Base-by-base conservation (phyloP, 2,797 vertebrate species). In the Poeciliopsis turneri region DNA sequence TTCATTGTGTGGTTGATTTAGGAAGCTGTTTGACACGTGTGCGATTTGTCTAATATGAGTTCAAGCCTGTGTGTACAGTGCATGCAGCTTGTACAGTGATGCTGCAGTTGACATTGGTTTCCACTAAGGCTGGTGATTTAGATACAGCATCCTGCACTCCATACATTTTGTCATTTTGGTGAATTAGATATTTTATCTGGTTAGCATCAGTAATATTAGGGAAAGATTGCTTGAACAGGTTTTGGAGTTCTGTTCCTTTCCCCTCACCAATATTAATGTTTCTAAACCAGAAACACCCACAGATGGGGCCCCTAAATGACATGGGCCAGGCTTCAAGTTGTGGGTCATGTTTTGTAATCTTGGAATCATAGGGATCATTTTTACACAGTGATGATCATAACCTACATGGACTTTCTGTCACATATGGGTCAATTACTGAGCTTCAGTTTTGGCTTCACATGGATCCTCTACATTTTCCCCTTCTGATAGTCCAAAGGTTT, bases 161-260 rank as follows among this genome's bases (percentile, higher is more conserved):
- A 72, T 84, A 78, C 75, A 77, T 70, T 77, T 6, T 33, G 46
- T 43, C 18, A 74, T 25, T 82, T 84, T 81, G 72, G 36, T 76
- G 81, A 74, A 86, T 82, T 84, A 81, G 79, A 64, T 83, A 36
- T 75, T 86, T 90, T 88, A 75, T 59, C 85, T 74, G 78, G 84
- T 88, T 89, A 84, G 88, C 91, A 91, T 88, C 92, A 90, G 89
- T 72, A 51, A 57, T 43, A 16, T 73, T 71, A 75, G 84, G 78
- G 59, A 28, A 23, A 74, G 23, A 33, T 23, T 78, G 75, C 61
- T 66, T 39, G 18, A 11, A 80, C 66, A 66, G 66, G 73, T 64
- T 86, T 89, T 82, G 57, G 5, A 66, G 36, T 39, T 18, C 18
- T 25, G 33, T 23, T 68, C 8, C 9, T 18, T 68, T 68, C 4